Percentiles rank a stretch among this genome's conserved stretches.
These are phyloP conservation scores for Stenotaenia linearis DNA, from an alignment of 2,888 invertebrate species.

Conservation along the genomic window DNA sequence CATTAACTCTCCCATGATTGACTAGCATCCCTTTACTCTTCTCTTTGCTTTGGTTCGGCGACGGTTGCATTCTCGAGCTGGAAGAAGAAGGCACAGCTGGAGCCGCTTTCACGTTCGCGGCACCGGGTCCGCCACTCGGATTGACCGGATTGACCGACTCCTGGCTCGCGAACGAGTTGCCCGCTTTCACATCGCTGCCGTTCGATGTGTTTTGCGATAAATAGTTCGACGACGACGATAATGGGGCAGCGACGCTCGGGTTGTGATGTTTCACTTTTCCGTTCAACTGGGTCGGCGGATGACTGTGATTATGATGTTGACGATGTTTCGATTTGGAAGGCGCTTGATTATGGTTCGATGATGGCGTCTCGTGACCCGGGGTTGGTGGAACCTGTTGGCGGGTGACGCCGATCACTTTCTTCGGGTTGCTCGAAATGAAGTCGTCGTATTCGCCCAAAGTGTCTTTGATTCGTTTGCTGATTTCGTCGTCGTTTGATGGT, in stretches of 20 bases:
- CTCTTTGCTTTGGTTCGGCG: background rate
- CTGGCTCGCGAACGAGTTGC: background rate
- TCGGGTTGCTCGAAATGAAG: conserved; percentile 33
- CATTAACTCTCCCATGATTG: background rate
- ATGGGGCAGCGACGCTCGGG: background rate
- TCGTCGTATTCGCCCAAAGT: conserved; percentile 34
- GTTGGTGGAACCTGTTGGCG: conserved; percentile 35
- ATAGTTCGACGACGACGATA: background rate
- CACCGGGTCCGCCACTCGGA: no score
- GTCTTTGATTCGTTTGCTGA: conserved; percentile 32
- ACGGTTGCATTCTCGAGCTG: background rate
- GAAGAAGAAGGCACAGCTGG: conserved; percentile 3
- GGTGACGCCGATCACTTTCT: conserved; percentile 37
- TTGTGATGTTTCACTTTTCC: background rate
- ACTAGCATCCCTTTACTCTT: background rate
- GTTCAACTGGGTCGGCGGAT: background rate
- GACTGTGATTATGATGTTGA: background rate
- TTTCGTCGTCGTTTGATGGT: conserved; percentile 32
- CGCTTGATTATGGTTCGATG: background rate
- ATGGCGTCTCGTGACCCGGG: background rate
- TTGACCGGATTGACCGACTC: no score
- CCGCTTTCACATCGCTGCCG: background rate
- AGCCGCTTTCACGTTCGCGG: background rate
- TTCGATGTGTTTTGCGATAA: conserved; percentile 13
- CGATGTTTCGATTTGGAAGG: conserved; percentile 27